These are phyloP conservation scores for Hydractinia echinata DNA, from an alignment of 30 jellyfish, hydroid and myxozoan genomes.

Conservation along the genomic window DNA sequence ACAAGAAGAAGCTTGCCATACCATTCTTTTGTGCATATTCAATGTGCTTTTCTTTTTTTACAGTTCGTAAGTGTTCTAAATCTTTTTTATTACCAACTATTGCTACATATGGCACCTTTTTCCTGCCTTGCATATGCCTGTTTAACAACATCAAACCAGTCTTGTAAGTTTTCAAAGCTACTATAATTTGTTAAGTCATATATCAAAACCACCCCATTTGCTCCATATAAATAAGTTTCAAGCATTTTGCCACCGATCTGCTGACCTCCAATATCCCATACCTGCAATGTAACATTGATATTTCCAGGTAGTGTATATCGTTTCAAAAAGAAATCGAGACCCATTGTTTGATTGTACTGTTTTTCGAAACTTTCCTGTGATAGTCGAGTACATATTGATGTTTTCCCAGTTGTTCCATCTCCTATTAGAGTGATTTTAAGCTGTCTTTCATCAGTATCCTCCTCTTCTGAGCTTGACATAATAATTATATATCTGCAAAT, in stretches of 20 bases:
- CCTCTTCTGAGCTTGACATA: conserved; percentile 95
- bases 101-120: conserved; percentile 72
- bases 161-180: conserved; percentile 82
- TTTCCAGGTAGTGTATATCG: conserved; percentile 78
- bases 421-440: conserved; percentile 84
- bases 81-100: conserved; percentile 90
- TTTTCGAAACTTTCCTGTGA: conserved; percentile 92
- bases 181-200: conserved; percentile 87
- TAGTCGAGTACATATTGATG: conserved; percentile 83
- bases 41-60: conserved; percentile 69
- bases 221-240: conserved; percentile 95
- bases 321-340: conserved; percentile 83
- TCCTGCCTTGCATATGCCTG: conserved; percentile 49
- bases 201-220: conserved; percentile 72
- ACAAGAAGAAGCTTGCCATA: conserved; percentile 75
- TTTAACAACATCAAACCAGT: conserved; percentile 81
- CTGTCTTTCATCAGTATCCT: conserved; percentile 68
- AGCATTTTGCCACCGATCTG: conserved; percentile 98
- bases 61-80: conserved; percentile 95
- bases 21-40: conserved; percentile 76
- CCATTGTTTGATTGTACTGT: conserved; percentile 84
- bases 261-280: conserved; percentile 99
- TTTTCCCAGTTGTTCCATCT: conserved; percentile 96
- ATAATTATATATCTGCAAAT: background rate
- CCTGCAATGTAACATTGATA: conserved; percentile 85